Evolutionary conservation across 2,113 vertebrate species (phyloP), one percentile per base, ranked within the genome.

Genomic region (Lichenostomus cassidix): DNA sequence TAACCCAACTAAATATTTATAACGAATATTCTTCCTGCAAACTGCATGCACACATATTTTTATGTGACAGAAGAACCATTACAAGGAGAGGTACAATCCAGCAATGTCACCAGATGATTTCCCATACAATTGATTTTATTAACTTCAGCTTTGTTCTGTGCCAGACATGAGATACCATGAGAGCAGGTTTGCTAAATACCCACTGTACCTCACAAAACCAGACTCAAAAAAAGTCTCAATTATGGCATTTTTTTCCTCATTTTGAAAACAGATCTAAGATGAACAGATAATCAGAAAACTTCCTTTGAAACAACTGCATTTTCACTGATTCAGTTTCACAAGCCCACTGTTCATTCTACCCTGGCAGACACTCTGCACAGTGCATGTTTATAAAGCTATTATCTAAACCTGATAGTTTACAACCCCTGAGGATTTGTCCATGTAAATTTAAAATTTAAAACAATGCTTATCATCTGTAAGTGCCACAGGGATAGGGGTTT

Each of bases 181-280:
- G 5, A 75, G 41, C 20, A 68, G 37, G 18, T n/a, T 83, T 89
- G 52, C 64, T 31, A n/a, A 94, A 74, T 20, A n/a, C 21, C 28
- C 0, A 0, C 31, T 50, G 31, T 33, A 37, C n/a, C 37, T 74
- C 4, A 52, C 9, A 79, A 75, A 92, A 33, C 0, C 22, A 60
- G 31, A 41, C 28, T 58, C 31, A 58, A 67, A 79, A 59, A 27
- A 62, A 2, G 29, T 19, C 35, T 68, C 41, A 80, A 6, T 6
- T 3, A 24, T 4, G 0, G 3, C 15, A 29, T 3, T 9, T 80
- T 80, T 59, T 53, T 42, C 49, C 47, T 29, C 21, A 20, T 21
- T 75, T 82, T 67, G 58, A 62, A 56, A 90, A 35, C 16, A 60
- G 27, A 4, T 50, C 6, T 41, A 64, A 82, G 65, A 64, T 28